Evolutionary conservation across 2,797 vertebrate genomes (phyloP), one percentile per base, ranked within the genome.

Genomic region (Smutsia temminckii): DNA sequence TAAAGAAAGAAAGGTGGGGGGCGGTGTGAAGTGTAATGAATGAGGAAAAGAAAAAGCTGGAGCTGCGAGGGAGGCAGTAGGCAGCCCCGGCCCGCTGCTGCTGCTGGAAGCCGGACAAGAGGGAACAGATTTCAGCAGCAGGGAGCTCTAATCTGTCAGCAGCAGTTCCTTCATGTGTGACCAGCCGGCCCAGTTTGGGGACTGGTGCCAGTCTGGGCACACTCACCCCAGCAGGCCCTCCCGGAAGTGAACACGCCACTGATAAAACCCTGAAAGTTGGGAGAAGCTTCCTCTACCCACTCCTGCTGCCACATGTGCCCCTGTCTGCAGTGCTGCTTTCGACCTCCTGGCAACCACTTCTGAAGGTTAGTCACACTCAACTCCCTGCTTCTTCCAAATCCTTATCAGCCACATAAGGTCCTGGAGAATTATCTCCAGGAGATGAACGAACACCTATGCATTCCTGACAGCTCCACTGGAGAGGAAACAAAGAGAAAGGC

Each of bases 51-150:
- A 49, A 68, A 0, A 8, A 0, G 93, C 78, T n/a, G 0, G 11
- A 37, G 0, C 8, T 68, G 95, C 11, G 40, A 8, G 1, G 83
- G 64, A 97, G 96, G 96, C 18, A 4, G 3, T 0, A 85, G 94
- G 94, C 97, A 97, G 97, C 64, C 81, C 93, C 0, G 2, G 93
- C 80, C 61, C 74, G 96, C 97, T 94, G 96, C 95, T 97, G 94
- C 96, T 96, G 86, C 96, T 98, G 97, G 96, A 98, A 74, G 32
- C 0, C 11, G 87, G 96, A 98, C 97, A 98, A 96, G 94, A 98
- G 87, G 87, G 97, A 97, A 96, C 97, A 97, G 97, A 97, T 98
- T 98, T 98, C 97, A 96, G 96, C 97, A 98, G 97, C 94, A 61
- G 89, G 95, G 95, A 93, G 95, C 97, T 96, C 95, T 98, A 98